These are phyloP conservation scores for Dipodomys stephensi DNA, from an alignment of 2,113 vertebrate species.

Conservation along the genomic window DNA sequence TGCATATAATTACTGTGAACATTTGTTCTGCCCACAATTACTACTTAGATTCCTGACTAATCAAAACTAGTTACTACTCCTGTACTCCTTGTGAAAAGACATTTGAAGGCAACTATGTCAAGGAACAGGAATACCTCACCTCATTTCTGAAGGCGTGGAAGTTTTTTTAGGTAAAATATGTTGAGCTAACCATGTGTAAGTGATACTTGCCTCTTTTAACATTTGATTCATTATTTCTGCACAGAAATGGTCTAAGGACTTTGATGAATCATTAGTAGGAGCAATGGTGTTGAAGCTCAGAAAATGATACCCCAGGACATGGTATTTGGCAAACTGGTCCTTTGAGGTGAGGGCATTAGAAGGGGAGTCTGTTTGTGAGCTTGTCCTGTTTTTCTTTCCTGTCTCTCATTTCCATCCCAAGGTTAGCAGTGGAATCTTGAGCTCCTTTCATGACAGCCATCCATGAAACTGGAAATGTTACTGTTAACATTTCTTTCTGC, in stretches of 20 bases:
- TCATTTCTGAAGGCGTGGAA: not conserved
- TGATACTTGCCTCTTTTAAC: not conserved
- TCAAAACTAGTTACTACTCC: not conserved
- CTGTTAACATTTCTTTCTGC: not conserved
- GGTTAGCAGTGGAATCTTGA: not conserved
- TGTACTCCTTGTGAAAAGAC: conserved; percentile 15
- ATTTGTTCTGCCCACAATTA: not conserved
- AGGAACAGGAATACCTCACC: not conserved
- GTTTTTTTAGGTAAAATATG: conserved; percentile 13
- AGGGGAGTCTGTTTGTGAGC: not conserved
- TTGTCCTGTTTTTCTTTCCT: not conserved
- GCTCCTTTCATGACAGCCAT: not conserved
- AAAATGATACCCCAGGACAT: not conserved
- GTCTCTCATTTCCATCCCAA: not conserved
- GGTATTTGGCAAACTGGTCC: not conserved
- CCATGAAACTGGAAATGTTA: not conserved
- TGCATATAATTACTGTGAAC: not conserved
- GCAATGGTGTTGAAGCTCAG: not conserved
- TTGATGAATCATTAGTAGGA: not conserved
- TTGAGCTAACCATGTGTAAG: not conserved
- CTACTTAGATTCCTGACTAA: not conserved
- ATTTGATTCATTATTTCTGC: conserved; percentile 13
- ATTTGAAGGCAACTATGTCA: not conserved
- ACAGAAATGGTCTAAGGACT: not conserved
- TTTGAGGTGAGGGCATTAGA: not conserved